Evolutionary conservation across 2,113 vertebrate species (phyloP), one percentile per base, ranked within the genome.

Genomic region (Petromus typicus): DNA sequence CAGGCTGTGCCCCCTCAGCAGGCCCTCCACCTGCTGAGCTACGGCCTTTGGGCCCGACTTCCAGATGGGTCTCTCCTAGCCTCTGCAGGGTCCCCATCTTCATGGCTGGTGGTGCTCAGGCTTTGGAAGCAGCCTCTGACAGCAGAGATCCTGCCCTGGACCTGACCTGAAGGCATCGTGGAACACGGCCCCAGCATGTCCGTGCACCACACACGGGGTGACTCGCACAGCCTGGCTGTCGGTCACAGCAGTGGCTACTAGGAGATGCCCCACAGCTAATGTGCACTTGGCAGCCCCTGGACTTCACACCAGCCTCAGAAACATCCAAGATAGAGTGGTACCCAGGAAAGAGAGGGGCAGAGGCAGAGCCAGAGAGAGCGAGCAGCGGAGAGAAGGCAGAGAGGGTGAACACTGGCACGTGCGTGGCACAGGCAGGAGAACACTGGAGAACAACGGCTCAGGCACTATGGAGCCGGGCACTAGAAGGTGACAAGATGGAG

Each of bases 141-240:
- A 32, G 48, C 40, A 34, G 32, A 37, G 57, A 84, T 64, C 34
- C 13, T 59, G 48, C 45, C 25, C 30, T 8, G 34, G 12, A 10
- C 83, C 59, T 34, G 16, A 67, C 57, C 73, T 27, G 9, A 45
- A 10, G 1, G 30, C 57, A 14, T 1, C 5, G 37, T 1, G 66
- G 2, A 59, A 20, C 59, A n/a, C 0, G 59, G n/a, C 79, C 48
- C 67, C 22, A 32, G 84, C 2, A 10, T 22, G 4, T 4, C 51
- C 40, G 13, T 61, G n/a, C 1, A 16, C 25, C 0, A 0, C 25
- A n/a, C 14, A 0, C 0, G 0, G 54, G 69, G 84, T 6, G 12
- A 22, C 56, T 12, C 1, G 27, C 17, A 6, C 54, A 37, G 48
- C 18, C 1, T 0, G 20, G 51, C 87, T 76, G 4, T 1, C 0